Conservation (phyloP, 2,113 vertebrate species). For the Pedetes capensis region DNA sequence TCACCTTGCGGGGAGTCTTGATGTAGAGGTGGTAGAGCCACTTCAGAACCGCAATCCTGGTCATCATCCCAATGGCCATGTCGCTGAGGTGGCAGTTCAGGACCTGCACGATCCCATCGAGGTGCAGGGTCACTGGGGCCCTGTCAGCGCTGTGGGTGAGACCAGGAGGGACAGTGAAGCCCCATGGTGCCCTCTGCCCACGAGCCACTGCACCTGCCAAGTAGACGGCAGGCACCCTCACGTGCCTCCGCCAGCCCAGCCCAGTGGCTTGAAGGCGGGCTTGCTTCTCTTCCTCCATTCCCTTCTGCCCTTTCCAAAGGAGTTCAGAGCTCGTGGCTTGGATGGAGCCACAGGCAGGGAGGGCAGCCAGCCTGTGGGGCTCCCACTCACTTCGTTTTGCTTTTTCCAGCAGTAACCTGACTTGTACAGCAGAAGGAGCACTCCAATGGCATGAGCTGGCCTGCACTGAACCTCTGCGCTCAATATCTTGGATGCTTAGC, state of each 20-base stretch:
- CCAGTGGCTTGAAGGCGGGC: not conserved
- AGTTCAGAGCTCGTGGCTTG: not conserved
- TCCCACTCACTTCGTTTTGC: not conserved
- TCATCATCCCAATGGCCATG: constrained; percentile 96
- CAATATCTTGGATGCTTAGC: not conserved
- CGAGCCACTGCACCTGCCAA: rapidly evolving
- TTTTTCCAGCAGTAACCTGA: not conserved
- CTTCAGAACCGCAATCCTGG: constrained; percentile 96
- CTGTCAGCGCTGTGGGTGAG: constrained; percentile 81
- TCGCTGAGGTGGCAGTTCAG: constrained; percentile 94
- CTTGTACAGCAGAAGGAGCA: not conserved
- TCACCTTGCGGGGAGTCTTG: constrained; percentile 96
- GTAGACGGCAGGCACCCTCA: not conserved
- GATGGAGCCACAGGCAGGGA: rapidly evolving
- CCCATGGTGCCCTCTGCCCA: rapidly evolving
- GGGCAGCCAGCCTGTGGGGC: not conserved
- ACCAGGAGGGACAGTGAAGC: not conserved
- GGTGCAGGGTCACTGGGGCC: constrained; percentile 90
- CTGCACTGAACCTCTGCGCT: not conserved
- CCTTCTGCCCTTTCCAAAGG: not conserved
- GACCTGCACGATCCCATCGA: constrained; percentile 97
- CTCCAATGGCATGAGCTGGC: not conserved
- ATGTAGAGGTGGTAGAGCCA: constrained; percentile 99
- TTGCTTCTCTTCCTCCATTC: not conserved
- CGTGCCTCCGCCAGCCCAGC: not conserved